Evolutionary conservation across 2,797 vertebrate species (phyloP).

Genomic region (Chelonia mydas): DNA sequence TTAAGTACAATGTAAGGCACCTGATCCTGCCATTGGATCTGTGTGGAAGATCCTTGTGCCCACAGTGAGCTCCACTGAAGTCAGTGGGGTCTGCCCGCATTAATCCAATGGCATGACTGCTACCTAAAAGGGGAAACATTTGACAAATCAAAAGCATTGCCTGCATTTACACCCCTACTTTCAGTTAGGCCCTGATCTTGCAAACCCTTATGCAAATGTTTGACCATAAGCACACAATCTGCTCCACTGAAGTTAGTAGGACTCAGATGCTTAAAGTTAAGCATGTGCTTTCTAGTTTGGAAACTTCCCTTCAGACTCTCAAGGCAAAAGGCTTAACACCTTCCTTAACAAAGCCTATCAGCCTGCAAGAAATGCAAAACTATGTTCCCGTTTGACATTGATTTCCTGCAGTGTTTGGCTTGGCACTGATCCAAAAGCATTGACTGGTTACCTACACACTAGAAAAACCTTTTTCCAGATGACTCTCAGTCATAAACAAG

Average conservation of each 20-base stretch:
- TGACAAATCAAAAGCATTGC: neutral
- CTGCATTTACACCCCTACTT: neutral
- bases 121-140: neutral
- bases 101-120: neutral
- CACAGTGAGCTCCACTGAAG: neutral
- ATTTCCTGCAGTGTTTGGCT: neutral
- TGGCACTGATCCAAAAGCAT: neutral
- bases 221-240: neutral
- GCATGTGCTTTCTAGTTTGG: neutral
- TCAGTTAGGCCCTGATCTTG: neutral
- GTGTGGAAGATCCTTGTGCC: neutral
- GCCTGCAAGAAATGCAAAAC: neutral
- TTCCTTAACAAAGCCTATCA: neutral
- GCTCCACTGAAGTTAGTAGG: neutral
- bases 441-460: neutral
- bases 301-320: neutral
- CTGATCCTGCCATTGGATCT: neutral
- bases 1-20: neutral
- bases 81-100: accelerated
- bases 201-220: neutral
- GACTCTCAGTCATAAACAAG: constrained; percentile 5
- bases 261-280: neutral
- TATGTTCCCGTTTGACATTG: accelerated
- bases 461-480: constrained; percentile 8
- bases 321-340: neutral